Base-by-base conservation (phyloP, 1,140 invertebrate species). In the Antheraea mylitta region DNA sequence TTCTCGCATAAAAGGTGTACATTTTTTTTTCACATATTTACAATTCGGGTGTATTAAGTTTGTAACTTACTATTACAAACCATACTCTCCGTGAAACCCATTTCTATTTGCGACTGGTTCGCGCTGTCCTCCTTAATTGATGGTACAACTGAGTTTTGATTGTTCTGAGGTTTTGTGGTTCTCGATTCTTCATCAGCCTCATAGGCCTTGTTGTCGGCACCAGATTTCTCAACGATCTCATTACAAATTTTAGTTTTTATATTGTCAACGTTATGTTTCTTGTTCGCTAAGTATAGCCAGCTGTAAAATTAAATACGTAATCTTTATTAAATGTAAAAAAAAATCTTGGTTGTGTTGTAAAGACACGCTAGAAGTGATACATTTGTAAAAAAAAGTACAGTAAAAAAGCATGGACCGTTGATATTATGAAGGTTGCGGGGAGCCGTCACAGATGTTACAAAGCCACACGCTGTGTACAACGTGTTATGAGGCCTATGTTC, bases 221-320 rank as follows among this genome's bases (percentile, higher is more conserved):
- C 86, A 36, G 48, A 67, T 72, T 85, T 85, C 38, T 81, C 82
- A 6, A 18, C 7, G 13, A 79, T 78, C 7, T 61, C 65, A 30
- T 66, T 22, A 73, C 64, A 9, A 71, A 72, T 4, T 75, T 72
- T 22, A 62, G 63, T 66, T 65, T 72, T 70, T 36, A 62, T 66
- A 22, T 76, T 53, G 65, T 74, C 37, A 9, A 69, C 65, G 30
- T 66, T 74, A 45, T 84, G 72, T 71, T 89, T 91, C 64, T 90
- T 91, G 67, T 88, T 89, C n/a, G 86, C 87, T 69, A 91, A 76
- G 73, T 90, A 91, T 64, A 91, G 74, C 89, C 89, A 91, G 66
- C 89, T 91, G 78, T 18, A 83, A 82, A 53, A 10, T 53, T 53
- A 53, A 30, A 30, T 30, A 30, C 22, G 1, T 30, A 30, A 4